These are phyloP conservation scores for Probosciger aterrimus DNA, from an alignment of 2,113 vertebrate species.

Conservation along the genomic window DNA sequence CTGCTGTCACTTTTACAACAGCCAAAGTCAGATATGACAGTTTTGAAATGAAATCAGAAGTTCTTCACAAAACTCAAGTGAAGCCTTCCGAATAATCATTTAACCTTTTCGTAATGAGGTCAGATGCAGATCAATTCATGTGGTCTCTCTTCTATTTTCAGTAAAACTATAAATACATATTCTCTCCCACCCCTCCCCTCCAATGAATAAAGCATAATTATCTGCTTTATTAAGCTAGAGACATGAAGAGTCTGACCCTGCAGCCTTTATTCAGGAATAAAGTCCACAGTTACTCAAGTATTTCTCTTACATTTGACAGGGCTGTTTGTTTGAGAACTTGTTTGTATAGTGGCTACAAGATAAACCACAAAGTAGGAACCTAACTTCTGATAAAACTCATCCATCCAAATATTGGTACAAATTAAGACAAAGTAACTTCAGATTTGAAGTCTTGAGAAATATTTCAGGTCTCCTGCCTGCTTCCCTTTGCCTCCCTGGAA, in stretches of 20 bases:
- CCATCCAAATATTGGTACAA: not conserved
- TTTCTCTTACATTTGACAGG: not conserved
- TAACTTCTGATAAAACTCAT: not conserved
- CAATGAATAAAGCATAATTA: not conserved
- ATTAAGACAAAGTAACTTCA: not conserved
- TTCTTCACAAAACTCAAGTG: not conserved
- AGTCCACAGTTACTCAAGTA: not conserved
- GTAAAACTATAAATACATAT: not conserved
- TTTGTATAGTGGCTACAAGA: not conserved
- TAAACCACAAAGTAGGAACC: not conserved
- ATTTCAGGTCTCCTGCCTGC: not conserved
- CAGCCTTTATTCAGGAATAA: not conserved
- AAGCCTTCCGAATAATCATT: not conserved
- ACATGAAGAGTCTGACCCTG: not conserved
- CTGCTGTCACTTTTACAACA: not conserved
- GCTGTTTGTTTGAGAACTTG: not conserved
- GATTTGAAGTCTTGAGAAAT: not conserved
- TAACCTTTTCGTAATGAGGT: not conserved
- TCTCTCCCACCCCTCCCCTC: not conserved
- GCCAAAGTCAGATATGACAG: not conserved
- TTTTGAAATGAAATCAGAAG: not conserved
- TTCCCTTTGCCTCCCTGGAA: not conserved
- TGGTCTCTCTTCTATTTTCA: not conserved
- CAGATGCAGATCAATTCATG: not conserved
- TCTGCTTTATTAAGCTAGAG: not conserved